phyloP scores from a whole-genome alignment of 2,797 vertebrate species.

The Numenius phaeopus region DNA sequence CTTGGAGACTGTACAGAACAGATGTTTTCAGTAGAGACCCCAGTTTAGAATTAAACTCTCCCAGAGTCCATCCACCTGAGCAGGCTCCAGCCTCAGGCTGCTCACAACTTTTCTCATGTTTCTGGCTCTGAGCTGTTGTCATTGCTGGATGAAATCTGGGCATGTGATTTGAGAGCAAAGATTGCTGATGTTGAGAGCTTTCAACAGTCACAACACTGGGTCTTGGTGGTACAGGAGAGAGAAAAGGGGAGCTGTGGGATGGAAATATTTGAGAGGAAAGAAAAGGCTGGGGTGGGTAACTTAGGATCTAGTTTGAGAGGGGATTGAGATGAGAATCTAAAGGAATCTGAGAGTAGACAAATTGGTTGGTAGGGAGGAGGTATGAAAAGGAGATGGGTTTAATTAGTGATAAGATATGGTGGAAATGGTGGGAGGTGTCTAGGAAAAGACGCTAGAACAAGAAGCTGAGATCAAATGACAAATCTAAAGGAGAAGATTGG shows the following conservation, averaged over 20 bases:
- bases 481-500: not conserved
- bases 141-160: not conserved
- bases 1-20: not conserved
- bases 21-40: not conserved
- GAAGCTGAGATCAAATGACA: not conserved
- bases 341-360: not conserved
- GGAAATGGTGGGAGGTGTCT: not conserved
- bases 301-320: not conserved
- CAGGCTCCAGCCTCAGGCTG: not conserved
- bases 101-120: rapidly evolving
- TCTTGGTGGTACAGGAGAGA: not conserved
- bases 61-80: not conserved
- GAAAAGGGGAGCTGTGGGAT: not conserved
- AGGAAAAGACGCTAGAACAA: not conserved
- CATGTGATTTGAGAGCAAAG: not conserved
- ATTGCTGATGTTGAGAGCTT: not conserved
- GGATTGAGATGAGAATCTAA: not conserved
- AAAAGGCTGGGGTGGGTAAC: not conserved
- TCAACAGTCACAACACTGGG: not conserved
- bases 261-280: not conserved
- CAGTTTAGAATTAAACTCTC: not conserved
- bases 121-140: not conserved
- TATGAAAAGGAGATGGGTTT: not conserved
- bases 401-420: not conserved
- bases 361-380: not conserved